phyloP scores from a whole-genome alignment of 1,140 invertebrate species.

The Tribolium castaneum region DNA sequence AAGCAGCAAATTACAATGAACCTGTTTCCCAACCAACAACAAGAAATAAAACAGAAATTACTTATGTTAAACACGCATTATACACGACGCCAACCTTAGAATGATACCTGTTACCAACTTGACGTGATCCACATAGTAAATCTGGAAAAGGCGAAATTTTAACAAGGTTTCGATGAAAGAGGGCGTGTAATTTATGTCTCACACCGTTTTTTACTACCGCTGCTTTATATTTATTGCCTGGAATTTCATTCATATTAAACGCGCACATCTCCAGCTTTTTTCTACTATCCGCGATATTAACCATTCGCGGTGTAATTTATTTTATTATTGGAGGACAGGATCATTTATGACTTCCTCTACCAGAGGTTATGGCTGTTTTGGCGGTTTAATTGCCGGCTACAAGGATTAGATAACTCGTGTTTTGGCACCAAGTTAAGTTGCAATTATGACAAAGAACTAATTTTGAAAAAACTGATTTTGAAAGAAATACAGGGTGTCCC shows the following conservation, averaged over 20 bases:
- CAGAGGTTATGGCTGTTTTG: constrained; percentile 11
- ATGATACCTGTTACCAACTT: constrained; percentile 26
- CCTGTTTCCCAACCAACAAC: constrained; percentile 5
- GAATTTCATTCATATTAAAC: constrained; percentile 35
- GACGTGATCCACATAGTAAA: constrained; percentile 27
- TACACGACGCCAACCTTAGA: constrained; percentile 28
- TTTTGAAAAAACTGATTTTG: too few species aligned
- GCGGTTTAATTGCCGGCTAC: neutral
- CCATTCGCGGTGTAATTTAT: constrained; percentile 8
- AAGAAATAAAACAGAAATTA: constrained; percentile 12
- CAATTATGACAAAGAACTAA: too few species aligned
- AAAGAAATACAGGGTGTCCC: too few species aligned
- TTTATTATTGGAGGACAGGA: constrained; percentile 21
- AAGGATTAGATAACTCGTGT: neutral
- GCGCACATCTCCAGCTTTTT: constrained; percentile 17
- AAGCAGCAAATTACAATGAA: constrained; percentile 26
- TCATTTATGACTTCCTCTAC: constrained; percentile 22
- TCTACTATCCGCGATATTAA: neutral
- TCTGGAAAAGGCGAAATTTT: neutral
- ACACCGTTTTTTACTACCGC: constrained; percentile 3
- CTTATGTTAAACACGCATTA: constrained; percentile 29
- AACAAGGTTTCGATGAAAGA: neutral
- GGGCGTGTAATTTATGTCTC: constrained; percentile 19
- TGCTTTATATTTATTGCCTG: constrained; percentile 22
- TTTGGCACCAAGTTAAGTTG: too few species aligned